These are phyloP conservation scores for Tenualosa thibaudeaui DNA, from an alignment of 2,797 vertebrate genomes.

Conservation along the genomic window DNA sequence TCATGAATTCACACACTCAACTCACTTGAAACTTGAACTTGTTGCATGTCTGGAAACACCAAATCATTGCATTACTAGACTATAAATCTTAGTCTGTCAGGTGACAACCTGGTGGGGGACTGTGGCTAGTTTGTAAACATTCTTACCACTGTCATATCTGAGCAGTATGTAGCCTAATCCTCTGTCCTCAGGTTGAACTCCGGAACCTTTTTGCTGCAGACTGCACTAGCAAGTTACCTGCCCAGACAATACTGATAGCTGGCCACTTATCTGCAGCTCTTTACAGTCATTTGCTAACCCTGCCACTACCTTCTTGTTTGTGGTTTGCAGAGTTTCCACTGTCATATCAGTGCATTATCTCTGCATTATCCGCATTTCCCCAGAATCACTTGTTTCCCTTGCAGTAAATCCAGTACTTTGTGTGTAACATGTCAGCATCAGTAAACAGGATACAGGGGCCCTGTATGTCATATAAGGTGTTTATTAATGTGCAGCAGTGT, in stretches of 20 bases:
- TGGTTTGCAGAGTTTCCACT: background rate
- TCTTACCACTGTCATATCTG: background rate
- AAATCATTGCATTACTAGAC: background rate
- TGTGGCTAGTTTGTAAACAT: background rate
- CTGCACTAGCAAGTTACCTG: background rate
- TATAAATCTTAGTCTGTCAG: background rate
- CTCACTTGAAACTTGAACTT: background rate
- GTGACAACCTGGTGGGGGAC: background rate
- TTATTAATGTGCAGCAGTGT: background rate
- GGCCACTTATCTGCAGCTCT: background rate
- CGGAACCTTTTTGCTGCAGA: background rate
- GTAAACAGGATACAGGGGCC: background rate
- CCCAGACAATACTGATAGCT: background rate
- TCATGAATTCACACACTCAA: background rate
- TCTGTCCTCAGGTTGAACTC: background rate
- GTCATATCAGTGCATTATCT: background rate
- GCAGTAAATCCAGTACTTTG: slow-evolving; percentile 1
- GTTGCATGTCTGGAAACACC: background rate
- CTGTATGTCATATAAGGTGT: background rate
- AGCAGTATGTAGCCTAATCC: background rate
- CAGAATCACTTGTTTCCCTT: background rate
- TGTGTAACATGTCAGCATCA: background rate
- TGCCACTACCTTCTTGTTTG: background rate
- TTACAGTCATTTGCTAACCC: background rate
- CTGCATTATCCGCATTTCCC: background rate